A percentile compares a stretch with the other conserved stretches of the same genome.
These are phyloP conservation scores for Cynodonichthys magdalenae DNA, from an alignment of 2,797 vertebrate species.

Conservation along the genomic window DNA sequence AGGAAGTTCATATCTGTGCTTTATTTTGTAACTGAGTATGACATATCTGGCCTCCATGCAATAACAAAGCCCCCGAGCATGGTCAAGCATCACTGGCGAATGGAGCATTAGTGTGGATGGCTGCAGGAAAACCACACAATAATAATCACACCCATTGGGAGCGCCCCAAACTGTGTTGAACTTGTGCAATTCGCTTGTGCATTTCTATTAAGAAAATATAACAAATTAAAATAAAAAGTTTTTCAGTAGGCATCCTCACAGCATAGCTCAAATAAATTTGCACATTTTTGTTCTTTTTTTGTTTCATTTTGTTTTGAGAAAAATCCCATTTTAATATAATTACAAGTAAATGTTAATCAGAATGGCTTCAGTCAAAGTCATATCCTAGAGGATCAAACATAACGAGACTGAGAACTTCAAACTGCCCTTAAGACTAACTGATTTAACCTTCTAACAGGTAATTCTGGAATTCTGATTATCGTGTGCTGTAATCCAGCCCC, in stretches of 20 bases:
- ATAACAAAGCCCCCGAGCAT: conserved; percentile 65
- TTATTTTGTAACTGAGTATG: conserved; percentile 68
- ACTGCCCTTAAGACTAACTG: conserved; percentile 10
- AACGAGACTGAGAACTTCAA: background rate
- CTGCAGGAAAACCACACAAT: conserved; percentile 66
- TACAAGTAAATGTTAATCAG: background rate
- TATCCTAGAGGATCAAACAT: background rate
- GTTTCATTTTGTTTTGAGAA: background rate
- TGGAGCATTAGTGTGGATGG: conserved; percentile 62
- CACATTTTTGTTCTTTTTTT: background rate
- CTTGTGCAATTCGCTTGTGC: conserved; percentile 20
- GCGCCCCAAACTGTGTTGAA: conserved; percentile 29
- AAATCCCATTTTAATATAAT: background rate
- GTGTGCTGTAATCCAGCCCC: background rate
- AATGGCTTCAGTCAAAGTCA: background rate
- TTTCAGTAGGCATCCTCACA: conserved; percentile 5
- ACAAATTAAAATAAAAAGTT: conserved; percentile 21
- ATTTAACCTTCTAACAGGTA: conserved; percentile 15
- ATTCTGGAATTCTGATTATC: conserved; percentile 6
- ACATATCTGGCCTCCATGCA: conserved; percentile 61
- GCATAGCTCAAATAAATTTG: background rate
- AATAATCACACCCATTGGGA: conserved; percentile 76
- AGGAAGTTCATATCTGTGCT: conserved; percentile 50
- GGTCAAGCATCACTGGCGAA: conserved; percentile 54
- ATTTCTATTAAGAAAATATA: conserved; percentile 32